A percentile compares a stretch with the other conserved stretches of the same genome.
Conservation (phyloP, 2,888 invertebrate genomes). For the Margaritifera margaritifera region DNA sequence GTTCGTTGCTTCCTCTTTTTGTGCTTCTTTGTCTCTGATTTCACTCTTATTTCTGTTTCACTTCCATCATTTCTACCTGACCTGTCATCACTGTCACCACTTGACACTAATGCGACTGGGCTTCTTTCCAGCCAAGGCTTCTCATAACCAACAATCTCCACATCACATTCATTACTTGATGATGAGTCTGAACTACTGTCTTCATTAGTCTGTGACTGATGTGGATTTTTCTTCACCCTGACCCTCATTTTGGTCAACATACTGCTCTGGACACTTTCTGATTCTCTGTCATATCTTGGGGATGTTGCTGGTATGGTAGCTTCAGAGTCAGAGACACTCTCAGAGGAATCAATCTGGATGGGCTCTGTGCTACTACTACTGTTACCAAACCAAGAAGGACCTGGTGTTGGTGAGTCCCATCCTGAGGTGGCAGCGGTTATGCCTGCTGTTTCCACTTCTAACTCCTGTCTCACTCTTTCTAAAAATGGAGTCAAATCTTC, state of each 20-base stretch:
- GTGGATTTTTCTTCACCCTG: background rate
- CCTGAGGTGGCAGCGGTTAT: slow-evolving; percentile 35
- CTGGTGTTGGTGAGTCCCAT: slow-evolving; percentile 67
- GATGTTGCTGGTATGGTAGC: background rate
- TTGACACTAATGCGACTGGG: slow-evolving; percentile 73
- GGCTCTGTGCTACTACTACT: no score
- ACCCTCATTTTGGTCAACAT: background rate
- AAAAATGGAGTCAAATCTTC: slow-evolving; percentile 1
- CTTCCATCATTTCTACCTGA: slow-evolving; percentile 22
- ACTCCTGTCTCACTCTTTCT: slow-evolving; percentile 9
- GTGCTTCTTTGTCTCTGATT: slow-evolving; percentile 17
- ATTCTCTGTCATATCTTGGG: slow-evolving; percentile 11
- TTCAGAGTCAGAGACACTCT: slow-evolving; percentile 16
- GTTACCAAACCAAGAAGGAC: slow-evolving; percentile 49
- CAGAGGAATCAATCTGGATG: slow-evolving; percentile 25
- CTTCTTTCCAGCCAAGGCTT: slow-evolving; percentile 81
- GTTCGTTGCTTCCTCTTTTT: slow-evolving; percentile 14
- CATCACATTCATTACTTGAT: slow-evolving; percentile 52
- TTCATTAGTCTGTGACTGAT: slow-evolving; percentile 4
- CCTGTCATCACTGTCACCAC: slow-evolving; percentile 39
- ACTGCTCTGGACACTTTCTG: background rate
- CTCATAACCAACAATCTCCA: slow-evolving; percentile 78
- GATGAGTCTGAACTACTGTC: slow-evolving; percentile 36
- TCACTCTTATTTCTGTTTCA: slow-evolving; percentile 23
- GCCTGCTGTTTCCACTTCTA: background rate